Evolutionary conservation across 2,113 vertebrate species (phyloP).

Genomic region (Athene noctua): DNA sequence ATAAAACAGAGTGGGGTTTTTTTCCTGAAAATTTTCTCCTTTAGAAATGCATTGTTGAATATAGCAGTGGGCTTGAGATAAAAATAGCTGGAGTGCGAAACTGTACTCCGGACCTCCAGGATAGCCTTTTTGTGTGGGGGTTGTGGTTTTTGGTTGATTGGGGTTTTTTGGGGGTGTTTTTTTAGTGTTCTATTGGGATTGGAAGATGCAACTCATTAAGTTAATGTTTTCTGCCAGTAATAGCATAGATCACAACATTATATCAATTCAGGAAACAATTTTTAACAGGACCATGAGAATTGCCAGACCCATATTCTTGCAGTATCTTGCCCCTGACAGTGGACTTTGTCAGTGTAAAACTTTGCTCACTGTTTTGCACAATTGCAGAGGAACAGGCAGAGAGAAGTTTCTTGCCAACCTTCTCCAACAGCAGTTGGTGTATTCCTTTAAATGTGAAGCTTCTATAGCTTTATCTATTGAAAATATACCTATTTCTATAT

Average conservation of each 20-base stretch:
- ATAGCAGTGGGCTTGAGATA: background rate
- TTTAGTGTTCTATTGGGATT: background rate
- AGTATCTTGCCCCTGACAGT: background rate
- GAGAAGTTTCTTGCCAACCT: background rate
- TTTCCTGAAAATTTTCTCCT: background rate
- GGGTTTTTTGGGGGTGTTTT: background rate
- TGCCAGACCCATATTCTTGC: background rate
- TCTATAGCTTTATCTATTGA: background rate
- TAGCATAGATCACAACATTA: background rate
- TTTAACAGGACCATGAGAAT: background rate
- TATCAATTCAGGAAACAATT: background rate
- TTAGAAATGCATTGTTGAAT: slow-evolving; percentile 9
- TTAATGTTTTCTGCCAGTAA: slow-evolving; percentile 3
- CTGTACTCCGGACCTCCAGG: background rate
- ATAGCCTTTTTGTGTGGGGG: background rate
- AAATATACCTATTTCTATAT: background rate
- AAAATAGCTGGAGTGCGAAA: background rate
- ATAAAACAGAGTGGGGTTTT: background rate
- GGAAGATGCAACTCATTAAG: background rate
- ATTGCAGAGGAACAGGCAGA: background rate
- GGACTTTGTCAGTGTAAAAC: background rate
- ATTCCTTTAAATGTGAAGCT: background rate
- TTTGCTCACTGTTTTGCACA: background rate
- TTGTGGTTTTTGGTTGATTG: background rate
- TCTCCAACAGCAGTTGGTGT: background rate